These are phyloP conservation scores for Melitaea athalia DNA, from an alignment of 2,888 invertebrate species.

Conservation along the genomic window DNA sequence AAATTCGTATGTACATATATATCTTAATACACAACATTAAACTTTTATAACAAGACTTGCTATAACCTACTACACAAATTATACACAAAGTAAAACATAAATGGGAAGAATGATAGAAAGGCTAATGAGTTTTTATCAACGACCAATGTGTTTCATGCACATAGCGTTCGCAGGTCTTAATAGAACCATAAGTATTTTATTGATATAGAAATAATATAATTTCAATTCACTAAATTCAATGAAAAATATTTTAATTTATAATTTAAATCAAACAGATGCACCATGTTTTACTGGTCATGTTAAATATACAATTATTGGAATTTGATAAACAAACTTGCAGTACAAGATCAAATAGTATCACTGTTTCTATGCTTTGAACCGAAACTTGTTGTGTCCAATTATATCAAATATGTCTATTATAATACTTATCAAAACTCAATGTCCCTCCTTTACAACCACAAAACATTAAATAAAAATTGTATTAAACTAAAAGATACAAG, in stretches of 20 bases:
- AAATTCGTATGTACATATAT: conserved; percentile 69
- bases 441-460: conserved; percentile 6
- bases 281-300: too few relatives aligned
- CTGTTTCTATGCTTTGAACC: background rate
- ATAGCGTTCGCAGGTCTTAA: background rate
- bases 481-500: conserved; percentile 7
- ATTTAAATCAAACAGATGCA: too few relatives aligned
- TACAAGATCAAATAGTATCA: too few relatives aligned
- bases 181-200: too few relatives aligned
- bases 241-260: too few relatives aligned
- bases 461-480: background rate
- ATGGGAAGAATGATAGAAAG: too few relatives aligned
- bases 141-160: background rate
- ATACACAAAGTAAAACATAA: conserved; percentile 18
- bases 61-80: conserved; percentile 34
- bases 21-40: conserved; percentile 69
- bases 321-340: too few relatives aligned
- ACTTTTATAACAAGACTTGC: conserved; percentile 58
- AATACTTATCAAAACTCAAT: conserved; percentile 5
- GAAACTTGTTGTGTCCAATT: too few relatives aligned
- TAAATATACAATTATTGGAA: too few relatives aligned
- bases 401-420: too few relatives aligned
- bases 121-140: background rate
- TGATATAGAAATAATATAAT: too few relatives aligned
- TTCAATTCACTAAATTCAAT: too few relatives aligned